phyloP scores from a whole-genome alignment of 2,113 vertebrate species.

The Poeciliopsis retropinna region DNA sequence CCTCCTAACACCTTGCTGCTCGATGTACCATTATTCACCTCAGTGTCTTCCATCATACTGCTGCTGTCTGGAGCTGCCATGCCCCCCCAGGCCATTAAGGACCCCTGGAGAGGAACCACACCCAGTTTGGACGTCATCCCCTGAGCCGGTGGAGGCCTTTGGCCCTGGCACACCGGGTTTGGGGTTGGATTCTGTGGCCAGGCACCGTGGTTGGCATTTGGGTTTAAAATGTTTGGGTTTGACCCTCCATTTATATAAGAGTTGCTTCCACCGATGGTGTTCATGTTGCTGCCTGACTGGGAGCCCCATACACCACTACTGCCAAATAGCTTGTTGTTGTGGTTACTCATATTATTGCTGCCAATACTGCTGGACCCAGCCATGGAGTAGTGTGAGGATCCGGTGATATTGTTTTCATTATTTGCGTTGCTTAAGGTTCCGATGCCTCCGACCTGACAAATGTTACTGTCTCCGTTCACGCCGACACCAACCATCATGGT shows the following conservation, averaged over 20 bases:
- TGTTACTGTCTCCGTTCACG: slow-evolving; percentile 84
- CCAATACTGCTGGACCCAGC: slow-evolving; percentile 74
- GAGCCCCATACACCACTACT: slow-evolving; percentile 66
- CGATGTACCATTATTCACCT: slow-evolving; percentile 89
- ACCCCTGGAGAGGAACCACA: slow-evolving; percentile 63
- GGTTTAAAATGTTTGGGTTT: slow-evolving; percentile 95
- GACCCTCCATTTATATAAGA: slow-evolving; percentile 90
- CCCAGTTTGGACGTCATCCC: slow-evolving; percentile 89
- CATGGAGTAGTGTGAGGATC: slow-evolving; percentile 61
- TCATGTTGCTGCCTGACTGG: slow-evolving; percentile 61
- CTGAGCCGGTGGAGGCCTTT: slow-evolving; percentile 88
- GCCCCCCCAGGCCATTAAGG: slow-evolving; percentile 82
- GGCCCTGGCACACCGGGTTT: slow-evolving; percentile 84
- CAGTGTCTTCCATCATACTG: slow-evolving; percentile 82
- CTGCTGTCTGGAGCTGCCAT: slow-evolving; percentile 88
- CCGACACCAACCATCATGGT: slow-evolving; percentile 78
- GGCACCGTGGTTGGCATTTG: slow-evolving; percentile 96
- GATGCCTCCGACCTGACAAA: slow-evolving; percentile 69
- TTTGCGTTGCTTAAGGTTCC: slow-evolving; percentile 59
- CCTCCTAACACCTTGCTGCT: slow-evolving; percentile 87
- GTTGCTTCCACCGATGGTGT: slow-evolving; percentile 63
- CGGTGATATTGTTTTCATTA: slow-evolving; percentile 63
- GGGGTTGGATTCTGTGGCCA: slow-evolving; percentile 80
- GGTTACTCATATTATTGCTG: slow-evolving; percentile 92
- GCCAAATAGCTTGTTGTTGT: slow-evolving; percentile 68